Percentiles rank a stretch among this genome's conserved stretches.
phyloP scores from a whole-genome alignment of 1,140 invertebrate species.

The Lethocerus indicus region DNA sequence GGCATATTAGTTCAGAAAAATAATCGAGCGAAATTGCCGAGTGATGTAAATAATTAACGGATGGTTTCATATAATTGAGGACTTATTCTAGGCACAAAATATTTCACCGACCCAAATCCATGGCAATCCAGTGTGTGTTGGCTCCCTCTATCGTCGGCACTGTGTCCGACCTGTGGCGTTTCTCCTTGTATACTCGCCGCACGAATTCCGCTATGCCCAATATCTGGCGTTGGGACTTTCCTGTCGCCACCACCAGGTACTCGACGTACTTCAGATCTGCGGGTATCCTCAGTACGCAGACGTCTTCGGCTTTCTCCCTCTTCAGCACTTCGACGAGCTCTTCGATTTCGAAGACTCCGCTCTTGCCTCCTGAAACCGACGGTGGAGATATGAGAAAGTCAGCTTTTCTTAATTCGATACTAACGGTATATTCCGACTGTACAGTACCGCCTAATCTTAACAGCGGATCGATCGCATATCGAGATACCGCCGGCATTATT shows the following conservation, averaged over 20 bases:
- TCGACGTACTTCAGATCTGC: conserved; percentile 59
- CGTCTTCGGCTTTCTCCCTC: conserved; percentile 57
- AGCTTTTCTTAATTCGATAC: neutral
- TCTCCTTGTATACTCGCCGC: conserved; percentile 60
- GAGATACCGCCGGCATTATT: too few relatives aligned
- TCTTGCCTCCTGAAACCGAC: conserved; percentile 45
- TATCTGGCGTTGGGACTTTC: conserved; percentile 54
- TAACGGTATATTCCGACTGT: neutral
- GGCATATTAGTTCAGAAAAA: too few relatives aligned
- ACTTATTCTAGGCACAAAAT: too few relatives aligned
- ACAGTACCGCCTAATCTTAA: too few relatives aligned
- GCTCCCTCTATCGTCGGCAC: conserved; percentile 63
- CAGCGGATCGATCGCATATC: too few relatives aligned
- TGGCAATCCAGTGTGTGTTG: conserved; percentile 65
- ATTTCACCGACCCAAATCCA: conserved; percentile 79
- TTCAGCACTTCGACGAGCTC: conserved; percentile 61
- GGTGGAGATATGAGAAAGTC: conserved; percentile 9
- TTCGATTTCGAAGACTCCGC: conserved; percentile 72
- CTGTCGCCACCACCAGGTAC: conserved; percentile 62
- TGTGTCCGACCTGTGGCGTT: conserved; percentile 40
- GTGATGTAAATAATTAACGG: too few relatives aligned
- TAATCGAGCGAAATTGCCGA: too few relatives aligned
- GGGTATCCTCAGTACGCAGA: conserved; percentile 66
- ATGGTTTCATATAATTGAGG: too few relatives aligned
- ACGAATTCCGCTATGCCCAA: conserved; percentile 57